Conservation (phyloP, 1,140 invertebrate species). For the Matsumurasca onukii region DNA sequence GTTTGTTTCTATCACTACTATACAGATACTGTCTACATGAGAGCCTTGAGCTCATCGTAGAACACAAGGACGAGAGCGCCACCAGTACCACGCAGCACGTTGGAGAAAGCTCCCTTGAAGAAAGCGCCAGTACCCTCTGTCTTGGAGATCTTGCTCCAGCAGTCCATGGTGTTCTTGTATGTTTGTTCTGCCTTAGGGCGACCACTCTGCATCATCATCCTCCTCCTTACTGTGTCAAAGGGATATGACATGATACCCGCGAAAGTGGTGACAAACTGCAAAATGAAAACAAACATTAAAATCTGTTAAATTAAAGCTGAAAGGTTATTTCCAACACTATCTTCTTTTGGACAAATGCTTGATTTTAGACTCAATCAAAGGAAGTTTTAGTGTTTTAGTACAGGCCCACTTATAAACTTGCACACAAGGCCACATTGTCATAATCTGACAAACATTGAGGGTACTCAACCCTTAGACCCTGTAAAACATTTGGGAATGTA, state of each 20-base stretch:
- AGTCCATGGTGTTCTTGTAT: conserved; percentile 73
- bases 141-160: conserved; percentile 68
- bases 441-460: too few relatives aligned
- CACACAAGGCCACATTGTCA: too few relatives aligned
- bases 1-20: conserved; percentile 9
- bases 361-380: too few relatives aligned
- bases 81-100: conserved; percentile 75
- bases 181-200: conserved; percentile 63
- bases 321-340: too few relatives aligned
- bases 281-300: conserved; percentile 34
- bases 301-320: too few relatives aligned
- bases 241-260: conserved; percentile 84
- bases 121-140: conserved; percentile 67
- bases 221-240: conserved; percentile 85
- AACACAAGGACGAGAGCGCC: conserved; percentile 76
- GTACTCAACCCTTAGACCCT: too few relatives aligned
- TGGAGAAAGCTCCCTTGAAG: conserved; percentile 82
- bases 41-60: conserved; percentile 74
- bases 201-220: conserved; percentile 90
- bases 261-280: conserved; percentile 66
- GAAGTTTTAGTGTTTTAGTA: too few relatives aligned
- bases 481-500: too few relatives aligned
- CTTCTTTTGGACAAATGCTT: too few relatives aligned
- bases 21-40: conserved; percentile 48
- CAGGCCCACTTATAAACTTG: too few relatives aligned